Base-by-base conservation (phyloP, 2,888 invertebrate genomes). In the Tolmerus cingulatus region DNA sequence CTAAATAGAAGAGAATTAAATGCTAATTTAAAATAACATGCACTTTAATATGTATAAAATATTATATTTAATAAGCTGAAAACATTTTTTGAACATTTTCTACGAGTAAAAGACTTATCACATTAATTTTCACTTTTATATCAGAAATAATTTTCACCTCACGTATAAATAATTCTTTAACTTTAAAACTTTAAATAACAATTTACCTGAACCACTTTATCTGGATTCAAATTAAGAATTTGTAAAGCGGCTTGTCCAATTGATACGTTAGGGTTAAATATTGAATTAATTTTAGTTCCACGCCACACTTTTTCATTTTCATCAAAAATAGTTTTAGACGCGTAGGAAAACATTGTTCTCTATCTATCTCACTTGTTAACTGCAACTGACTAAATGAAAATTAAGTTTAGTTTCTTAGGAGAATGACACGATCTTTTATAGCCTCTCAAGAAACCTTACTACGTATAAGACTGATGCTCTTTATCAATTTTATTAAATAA, bases 181-280 rank as follows among this genome's bases (percentile, higher is more conserved):
- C 27, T 86, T 66, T 19, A 19, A 16, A 27, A 14, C 5, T 12
- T 43, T 9, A 43, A 43, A 43, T 12, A 2, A 46, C 16, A 46
- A 46, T 46, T n/a, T 78, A 86, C 86, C 66, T 86, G 86, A 12
- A 78, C 37, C n/a, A 86, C 23, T 40, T 86, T 57, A 0, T 86
- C 37, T 9, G 82, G 66, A 30, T 78, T 43, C 4, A 23, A 43
- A 51, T 43, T 55, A 4, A 87, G 46, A n/a, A 77, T 74, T n/a
- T 51, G 19, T 34, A 87, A 40, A 19, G 76, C 51, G 5, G 78
- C 81, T 14, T 87, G 86, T 9, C 87, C 87, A 51, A 81, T 27
- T 19, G 87, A 87, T 2, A 87, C 27, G 74, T 87, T 55, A 5
- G 74, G 19, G 40, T 86, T 66, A 66, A 66, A 66, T 66, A 66